These are phyloP conservation scores for Pogonocherus hispidulus DNA, from an alignment of 2,888 invertebrate species.

Conservation along the genomic window DNA sequence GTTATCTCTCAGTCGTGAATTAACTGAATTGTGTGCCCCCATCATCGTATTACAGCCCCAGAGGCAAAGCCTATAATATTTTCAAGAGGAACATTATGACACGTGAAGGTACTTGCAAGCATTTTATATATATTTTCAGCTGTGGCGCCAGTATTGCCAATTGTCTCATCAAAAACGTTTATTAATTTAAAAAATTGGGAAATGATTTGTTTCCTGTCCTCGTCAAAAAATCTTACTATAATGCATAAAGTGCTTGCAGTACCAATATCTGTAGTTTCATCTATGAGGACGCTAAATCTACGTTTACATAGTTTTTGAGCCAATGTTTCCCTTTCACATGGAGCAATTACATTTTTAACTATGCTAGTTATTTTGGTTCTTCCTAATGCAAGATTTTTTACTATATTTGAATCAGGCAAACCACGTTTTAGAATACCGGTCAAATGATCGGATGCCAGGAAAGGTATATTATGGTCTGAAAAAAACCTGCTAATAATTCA, in stretches of 20 bases:
- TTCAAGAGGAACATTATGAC: constrained; percentile 48
- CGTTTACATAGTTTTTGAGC: constrained; percentile 26
- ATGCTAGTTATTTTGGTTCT: constrained; percentile 40
- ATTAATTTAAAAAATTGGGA: constrained; percentile 1
- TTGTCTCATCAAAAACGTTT: not conserved
- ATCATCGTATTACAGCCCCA: constrained; percentile 61
- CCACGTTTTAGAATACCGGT: constrained; percentile 32
- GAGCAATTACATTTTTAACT: constrained; percentile 24
- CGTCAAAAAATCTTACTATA: constrained; percentile 50
- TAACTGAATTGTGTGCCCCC: constrained; percentile 56
- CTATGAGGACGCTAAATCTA: constrained; percentile 48
- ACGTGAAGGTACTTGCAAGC: constrained; percentile 31
- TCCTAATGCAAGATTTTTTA: constrained; percentile 32
- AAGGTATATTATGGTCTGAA: too few relatives aligned
- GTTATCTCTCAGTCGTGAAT: constrained; percentile 50
- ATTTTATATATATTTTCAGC: constrained; percentile 4
- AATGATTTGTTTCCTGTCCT: constrained; percentile 9
- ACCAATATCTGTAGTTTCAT: constrained; percentile 54
- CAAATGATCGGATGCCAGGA: constrained; percentile 33
- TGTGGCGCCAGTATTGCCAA: not conserved
- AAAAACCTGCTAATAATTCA: too few relatives aligned
- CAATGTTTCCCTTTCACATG: not conserved
- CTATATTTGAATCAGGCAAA: constrained; percentile 43
- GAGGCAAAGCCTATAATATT: constrained; percentile 62
- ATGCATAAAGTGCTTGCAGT: constrained; percentile 51